A percentile compares a stretch with the other conserved stretches of the same genome.
phyloP scores from a whole-genome alignment of 2,113 vertebrate genomes.

The Calypte anna region DNA sequence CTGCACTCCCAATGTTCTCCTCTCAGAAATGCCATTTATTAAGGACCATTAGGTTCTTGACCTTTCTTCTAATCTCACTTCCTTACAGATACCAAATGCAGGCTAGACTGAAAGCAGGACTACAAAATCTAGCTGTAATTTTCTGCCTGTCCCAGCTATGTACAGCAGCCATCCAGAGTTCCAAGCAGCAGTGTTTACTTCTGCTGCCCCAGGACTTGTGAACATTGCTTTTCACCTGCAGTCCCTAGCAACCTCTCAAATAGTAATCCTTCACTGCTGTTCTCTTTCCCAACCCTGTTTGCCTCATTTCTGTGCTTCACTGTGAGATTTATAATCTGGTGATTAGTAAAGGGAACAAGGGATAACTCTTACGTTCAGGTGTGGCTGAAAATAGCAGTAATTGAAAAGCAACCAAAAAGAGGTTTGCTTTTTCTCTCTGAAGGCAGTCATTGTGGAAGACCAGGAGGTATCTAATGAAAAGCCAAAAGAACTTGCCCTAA shows the following conservation, averaged over 20 bases:
- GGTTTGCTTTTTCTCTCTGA: not conserved
- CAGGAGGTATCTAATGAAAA: not conserved
- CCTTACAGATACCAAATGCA: not conserved
- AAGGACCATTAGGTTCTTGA: not conserved
- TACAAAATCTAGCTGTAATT: not conserved
- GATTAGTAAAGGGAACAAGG: not conserved
- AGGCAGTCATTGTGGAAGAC: not conserved
- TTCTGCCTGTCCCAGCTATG: not conserved
- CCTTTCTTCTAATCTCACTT: not conserved
- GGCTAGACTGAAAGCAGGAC: not conserved
- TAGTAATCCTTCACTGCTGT: not conserved
- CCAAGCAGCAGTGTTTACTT: not conserved
- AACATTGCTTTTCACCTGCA: not conserved
- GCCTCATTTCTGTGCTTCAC: not conserved
- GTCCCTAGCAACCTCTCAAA: not conserved
- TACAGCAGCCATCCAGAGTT: not conserved
- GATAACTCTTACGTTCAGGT: not conserved
- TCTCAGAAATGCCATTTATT: not conserved
- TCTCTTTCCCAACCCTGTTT: not conserved
- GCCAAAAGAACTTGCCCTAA: not conserved
- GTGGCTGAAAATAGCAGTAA: not conserved
- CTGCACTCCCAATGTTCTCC: not conserved
- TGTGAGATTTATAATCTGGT: not conserved
- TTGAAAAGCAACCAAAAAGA: not conserved
- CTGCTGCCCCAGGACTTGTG: not conserved